Evolutionary conservation across 2,113 vertebrate species (phyloP), one percentile per base, ranked within the genome.

Genomic region (Phainopepla nitens): DNA sequence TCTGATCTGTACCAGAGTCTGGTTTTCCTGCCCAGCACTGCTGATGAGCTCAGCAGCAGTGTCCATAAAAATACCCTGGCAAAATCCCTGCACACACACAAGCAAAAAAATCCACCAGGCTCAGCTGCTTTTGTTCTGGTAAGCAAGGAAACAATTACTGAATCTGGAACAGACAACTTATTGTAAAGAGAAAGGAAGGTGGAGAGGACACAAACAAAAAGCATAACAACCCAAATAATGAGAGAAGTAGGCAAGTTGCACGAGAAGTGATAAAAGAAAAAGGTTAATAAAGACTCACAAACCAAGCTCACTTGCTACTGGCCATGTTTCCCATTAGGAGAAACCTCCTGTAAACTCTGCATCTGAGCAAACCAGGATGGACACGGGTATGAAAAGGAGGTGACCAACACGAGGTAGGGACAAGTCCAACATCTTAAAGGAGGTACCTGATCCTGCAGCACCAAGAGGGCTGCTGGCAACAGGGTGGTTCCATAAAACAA

Each of bases 41-140:
- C 60, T 78, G 89, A 91, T 76, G 82, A 81, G 51, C 65, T 82
- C 47, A 0, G 72, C 80, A 92, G 76, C 54, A 33, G 50, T 1
- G 9, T 50, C 83, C 20, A 0, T 44, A 66, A 83, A 92, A 89
- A 83, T 70, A 84, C 41, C 61, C 90, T 68, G 83, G 93, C 69
- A 81, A 49, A 5, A 70, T 87, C 76, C 65, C 64, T 35, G 31
- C n/a, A 28, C n/a, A 15, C 23, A 10, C 23, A 9, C 36, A 27
- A 17, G 58, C 28, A 7, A 75, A 72, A 68, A 80, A 73, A 66
- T 18, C 36, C 61, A 87, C 49, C 25, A 6, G 53, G 44, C 49
- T 91, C 94, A 78, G 77, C 76, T 82, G 65, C 39, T 87, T 92
- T 93, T 87, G 61, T 89, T 89, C 80, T 91, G 72, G 88, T 73